Conservation (phyloP, 2,113 vertebrate genomes). For the Cervus canadensis region DNA sequence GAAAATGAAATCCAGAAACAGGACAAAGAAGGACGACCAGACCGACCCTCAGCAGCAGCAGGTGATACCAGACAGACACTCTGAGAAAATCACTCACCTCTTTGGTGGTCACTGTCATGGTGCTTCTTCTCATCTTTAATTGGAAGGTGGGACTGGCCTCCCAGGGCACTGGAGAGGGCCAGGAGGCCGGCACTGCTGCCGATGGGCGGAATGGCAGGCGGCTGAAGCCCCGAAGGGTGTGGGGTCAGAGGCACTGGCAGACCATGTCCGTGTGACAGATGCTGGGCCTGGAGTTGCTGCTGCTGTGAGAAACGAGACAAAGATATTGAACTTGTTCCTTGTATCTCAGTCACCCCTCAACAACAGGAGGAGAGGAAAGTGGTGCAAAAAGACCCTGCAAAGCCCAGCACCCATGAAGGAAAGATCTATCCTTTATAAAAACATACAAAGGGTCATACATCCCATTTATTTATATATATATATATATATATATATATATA, state of each 20-base stretch:
- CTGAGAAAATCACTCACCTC: conserved; percentile 76
- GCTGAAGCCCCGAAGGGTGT: conserved; percentile 86
- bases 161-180: conserved; percentile 87
- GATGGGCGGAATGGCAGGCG: conserved; percentile 86
- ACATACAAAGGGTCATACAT: neutral
- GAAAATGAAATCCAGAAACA: neutral
- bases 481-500: neutral
- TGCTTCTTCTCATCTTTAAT: conserved; percentile 91
- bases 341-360: too few species aligned
- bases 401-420: neutral
- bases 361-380: neutral
- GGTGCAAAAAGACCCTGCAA: neutral
- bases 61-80: neutral
- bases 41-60: neutral
- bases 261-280: conserved; percentile 89
- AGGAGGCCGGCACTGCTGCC: conserved; percentile 87
- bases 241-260: conserved; percentile 88
- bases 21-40: neutral
- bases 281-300: conserved; percentile 92
- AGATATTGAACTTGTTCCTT: conserved; percentile 85
- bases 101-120: conserved; percentile 90
- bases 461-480: neutral
- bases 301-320: conserved; percentile 86
- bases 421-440: neutral
- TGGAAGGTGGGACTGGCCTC: conserved; percentile 87